Percentiles rank a stretch among this genome's conserved stretches.
Evolutionary conservation across 2,888 invertebrate genomes (phyloP).

Genomic region (Eupithecia inturbata): DNA sequence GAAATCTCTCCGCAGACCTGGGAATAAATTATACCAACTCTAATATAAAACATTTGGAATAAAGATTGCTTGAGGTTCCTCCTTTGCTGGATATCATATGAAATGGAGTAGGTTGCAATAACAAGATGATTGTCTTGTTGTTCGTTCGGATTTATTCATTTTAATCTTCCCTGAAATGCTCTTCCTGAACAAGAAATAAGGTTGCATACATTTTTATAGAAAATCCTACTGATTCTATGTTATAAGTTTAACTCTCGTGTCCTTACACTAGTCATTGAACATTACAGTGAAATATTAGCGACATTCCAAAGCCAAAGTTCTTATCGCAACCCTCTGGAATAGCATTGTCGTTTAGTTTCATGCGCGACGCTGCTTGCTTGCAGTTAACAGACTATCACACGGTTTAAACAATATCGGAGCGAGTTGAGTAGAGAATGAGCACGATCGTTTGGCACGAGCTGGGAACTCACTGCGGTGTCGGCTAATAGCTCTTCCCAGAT

Average conservation of each 20-base stretch:
- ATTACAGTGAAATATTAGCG: conserved; percentile 14
- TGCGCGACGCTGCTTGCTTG: conserved; percentile 56
- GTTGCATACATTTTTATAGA: not conserved
- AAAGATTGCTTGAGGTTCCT: conserved; percentile 28
- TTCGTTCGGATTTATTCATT: not conserved
- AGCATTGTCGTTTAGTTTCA: conserved; percentile 57
- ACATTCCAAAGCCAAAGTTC: conserved; percentile 38
- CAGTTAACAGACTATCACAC: conserved; percentile 56
- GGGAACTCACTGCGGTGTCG: conserved; percentile 71
- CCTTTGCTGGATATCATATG: conserved; percentile 22
- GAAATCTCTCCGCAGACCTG: conserved; percentile 72
- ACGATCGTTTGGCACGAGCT: conserved; percentile 71
- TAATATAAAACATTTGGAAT: conserved; percentile 59
- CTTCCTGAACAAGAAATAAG: not conserved
- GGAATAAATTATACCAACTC: conserved; percentile 74
- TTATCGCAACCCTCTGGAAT: conserved; percentile 41
- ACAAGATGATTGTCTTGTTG: conserved; percentile 20
- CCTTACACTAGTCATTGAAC: conserved; percentile 4
- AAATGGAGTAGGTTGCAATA: conserved; percentile 24
- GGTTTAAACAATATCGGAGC: conserved; percentile 64
- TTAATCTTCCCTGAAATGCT: not conserved
- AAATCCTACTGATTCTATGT: not conserved
- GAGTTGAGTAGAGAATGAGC: conserved; percentile 62
- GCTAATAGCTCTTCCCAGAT: conserved; percentile 81
- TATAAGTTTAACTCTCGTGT: not conserved